Evolutionary conservation across 2,888 invertebrate genomes (phyloP).

Genomic region (Notodonta dromedarius): DNA sequence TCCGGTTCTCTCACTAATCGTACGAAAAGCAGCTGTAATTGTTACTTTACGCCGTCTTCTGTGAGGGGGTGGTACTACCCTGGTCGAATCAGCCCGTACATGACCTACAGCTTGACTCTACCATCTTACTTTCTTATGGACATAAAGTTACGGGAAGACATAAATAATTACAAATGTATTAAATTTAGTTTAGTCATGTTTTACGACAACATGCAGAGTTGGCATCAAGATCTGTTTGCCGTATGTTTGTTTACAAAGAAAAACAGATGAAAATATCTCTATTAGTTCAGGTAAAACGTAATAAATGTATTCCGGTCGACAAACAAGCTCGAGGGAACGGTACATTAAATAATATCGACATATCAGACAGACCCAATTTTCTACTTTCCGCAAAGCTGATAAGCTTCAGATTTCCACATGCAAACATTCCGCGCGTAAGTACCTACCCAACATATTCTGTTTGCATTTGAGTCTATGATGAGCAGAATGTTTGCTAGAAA

Average conservation of each 20-base stretch:
- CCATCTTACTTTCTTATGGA: too few relatives aligned
- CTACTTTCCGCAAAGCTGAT: conserved; percentile 75
- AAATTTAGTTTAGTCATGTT: too few relatives aligned
- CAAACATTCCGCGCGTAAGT: conserved; percentile 57
- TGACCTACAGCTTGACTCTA: too few relatives aligned
- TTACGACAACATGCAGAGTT: too few relatives aligned
- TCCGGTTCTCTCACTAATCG: too few relatives aligned
- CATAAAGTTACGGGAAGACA: too few relatives aligned
- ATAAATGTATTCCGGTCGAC: conserved; percentile 76
- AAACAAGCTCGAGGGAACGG: conserved; percentile 68
- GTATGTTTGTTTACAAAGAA: conserved; percentile 31
- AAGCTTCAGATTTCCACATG: conserved; percentile 65
- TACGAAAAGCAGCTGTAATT: too few relatives aligned
- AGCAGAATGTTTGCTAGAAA: too few relatives aligned
- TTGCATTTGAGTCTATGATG: neutral
- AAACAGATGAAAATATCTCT: conserved; percentile 50
- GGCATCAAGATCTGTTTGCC: conserved; percentile 5
- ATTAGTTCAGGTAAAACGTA: conserved; percentile 63
- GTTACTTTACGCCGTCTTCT: too few relatives aligned
- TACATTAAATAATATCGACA: conserved; percentile 80
- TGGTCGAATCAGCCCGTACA: too few relatives aligned
- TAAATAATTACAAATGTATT: too few relatives aligned
- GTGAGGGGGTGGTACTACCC: too few relatives aligned
- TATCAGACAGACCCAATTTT: conserved; percentile 76
- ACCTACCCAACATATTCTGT: neutral